Evolutionary conservation across 2,113 vertebrate species (phyloP).

Genomic region (Entosphenus tridentatus): DNA sequence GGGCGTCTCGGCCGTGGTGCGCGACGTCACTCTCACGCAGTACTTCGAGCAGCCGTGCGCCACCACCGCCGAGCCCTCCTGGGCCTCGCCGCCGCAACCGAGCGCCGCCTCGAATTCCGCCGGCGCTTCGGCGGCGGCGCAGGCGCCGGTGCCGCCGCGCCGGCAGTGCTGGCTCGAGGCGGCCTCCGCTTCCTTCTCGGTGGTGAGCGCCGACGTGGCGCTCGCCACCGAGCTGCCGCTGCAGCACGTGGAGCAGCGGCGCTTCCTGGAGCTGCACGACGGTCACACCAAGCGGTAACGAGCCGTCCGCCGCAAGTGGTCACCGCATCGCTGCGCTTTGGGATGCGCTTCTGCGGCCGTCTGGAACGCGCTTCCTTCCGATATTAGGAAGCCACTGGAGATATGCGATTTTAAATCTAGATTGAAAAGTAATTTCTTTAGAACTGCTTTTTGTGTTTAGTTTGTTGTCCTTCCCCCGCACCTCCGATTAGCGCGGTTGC

Average conservation of each 20-base stretch:
- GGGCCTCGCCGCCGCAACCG: not conserved
- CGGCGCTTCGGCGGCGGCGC: slow-evolving; percentile 31
- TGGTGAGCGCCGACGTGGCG: slow-evolving; percentile 73
- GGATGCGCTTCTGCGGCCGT: no score
- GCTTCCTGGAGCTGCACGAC: slow-evolving; percentile 73
- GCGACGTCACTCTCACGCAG: slow-evolving; percentile 60
- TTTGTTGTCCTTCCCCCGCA: no score
- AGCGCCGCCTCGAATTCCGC: slow-evolving; percentile 30
- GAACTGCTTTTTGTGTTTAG: no score
- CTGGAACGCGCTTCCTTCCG: no score
- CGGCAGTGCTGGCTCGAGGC: slow-evolving; percentile 79
- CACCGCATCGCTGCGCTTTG: no score
- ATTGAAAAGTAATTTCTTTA: no score
- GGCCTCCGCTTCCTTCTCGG: slow-evolving; percentile 61
- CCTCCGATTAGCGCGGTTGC: no score
- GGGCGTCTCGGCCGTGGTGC: slow-evolving; percentile 67
- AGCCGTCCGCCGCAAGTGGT: no score
- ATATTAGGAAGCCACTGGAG: no score
- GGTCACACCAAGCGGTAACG: slow-evolving; percentile 53
- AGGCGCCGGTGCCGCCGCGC: no score
- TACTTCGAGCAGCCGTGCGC: slow-evolving; percentile 55
- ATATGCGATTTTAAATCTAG: no score
- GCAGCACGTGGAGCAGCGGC: slow-evolving; percentile 74
- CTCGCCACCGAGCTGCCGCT: slow-evolving; percentile 70
- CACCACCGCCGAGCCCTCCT: slow-evolving; percentile 14